A percentile compares a stretch with the other conserved stretches of the same genome.
Conservation (phyloP, 2,888 invertebrate genomes). For the Drosophila melanocephala region DNA sequence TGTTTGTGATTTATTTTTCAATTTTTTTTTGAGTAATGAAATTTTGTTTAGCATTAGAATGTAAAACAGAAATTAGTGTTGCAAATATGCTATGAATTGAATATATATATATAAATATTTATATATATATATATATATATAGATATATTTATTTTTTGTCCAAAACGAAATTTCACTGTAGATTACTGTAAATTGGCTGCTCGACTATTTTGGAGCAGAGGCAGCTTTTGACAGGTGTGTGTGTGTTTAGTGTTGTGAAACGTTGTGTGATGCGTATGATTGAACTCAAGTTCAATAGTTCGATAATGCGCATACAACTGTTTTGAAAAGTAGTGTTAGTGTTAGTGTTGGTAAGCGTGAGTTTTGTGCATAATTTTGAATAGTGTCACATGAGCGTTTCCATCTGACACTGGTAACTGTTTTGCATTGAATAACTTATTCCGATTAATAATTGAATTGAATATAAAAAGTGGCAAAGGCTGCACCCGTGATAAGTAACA, state of each 20-base stretch:
- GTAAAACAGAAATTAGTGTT: slow-evolving; percentile 49
- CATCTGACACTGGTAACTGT: neutral
- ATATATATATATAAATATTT: neutral
- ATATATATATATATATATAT: neutral
- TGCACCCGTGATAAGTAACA: neutral
- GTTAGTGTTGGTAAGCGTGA: slow-evolving; percentile 74
- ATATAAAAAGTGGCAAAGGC: neutral
- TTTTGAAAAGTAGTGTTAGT: slow-evolving; percentile 12
- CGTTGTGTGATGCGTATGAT: slow-evolving; percentile 9
- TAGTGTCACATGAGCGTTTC: slow-evolving; percentile 2
- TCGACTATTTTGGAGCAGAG: slow-evolving; percentile 5
- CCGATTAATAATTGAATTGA: neutral
- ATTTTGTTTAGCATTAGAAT: slow-evolving; percentile 26
- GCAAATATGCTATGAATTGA: slow-evolving; percentile 8
- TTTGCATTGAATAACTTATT: neutral
- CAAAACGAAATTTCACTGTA: slow-evolving; percentile 8
- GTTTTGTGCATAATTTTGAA: slow-evolving; percentile 40
- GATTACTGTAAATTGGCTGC: slow-evolving; percentile 14
- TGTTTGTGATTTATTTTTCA: slow-evolving; percentile 21
- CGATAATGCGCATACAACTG: slow-evolving; percentile 18
- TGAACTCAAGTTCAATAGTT: neutral
- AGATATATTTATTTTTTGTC: neutral
- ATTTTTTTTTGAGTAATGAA: slow-evolving; percentile 28
- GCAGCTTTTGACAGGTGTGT: slow-evolving; percentile 15
- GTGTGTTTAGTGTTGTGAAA: slow-evolving; percentile 37